phyloP scores from a whole-genome alignment of 2,797 vertebrate genomes.

The Syngnathus acus region DNA sequence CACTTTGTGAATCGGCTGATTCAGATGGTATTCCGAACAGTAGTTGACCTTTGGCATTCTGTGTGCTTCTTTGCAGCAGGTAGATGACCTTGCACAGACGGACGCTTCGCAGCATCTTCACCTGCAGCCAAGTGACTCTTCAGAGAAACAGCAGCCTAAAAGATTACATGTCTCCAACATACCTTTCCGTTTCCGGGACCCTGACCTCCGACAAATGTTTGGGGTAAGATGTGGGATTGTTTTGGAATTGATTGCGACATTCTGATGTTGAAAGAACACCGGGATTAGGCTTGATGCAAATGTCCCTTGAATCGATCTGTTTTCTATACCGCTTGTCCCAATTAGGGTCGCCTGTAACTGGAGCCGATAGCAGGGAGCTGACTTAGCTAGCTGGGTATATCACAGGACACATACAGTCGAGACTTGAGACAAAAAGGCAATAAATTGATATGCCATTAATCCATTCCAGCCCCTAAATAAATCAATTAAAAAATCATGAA shows the following conservation, averaged over 20 bases:
- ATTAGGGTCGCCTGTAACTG: no score
- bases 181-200: slow-evolving; percentile 92
- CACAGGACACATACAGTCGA: no score
- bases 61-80: slow-evolving; percentile 66
- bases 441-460: no score
- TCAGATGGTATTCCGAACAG: not conserved
- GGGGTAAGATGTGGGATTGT: slow-evolving; percentile 72
- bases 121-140: slow-evolving; percentile 73
- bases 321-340: no score
- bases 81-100: slow-evolving; percentile 83
- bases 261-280: no score
- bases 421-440: no score
- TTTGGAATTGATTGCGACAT: not conserved
- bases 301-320: no score
- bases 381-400: no score
- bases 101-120: slow-evolving; percentile 80
- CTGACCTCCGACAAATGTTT: slow-evolving; percentile 92
- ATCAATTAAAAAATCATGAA: no score
- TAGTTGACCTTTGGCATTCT: slow-evolving; percentile 22
- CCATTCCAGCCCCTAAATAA: no score
- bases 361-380: no score
- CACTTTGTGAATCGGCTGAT: not conserved
- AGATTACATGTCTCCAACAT: slow-evolving; percentile 93
- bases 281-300: no score
- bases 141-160: slow-evolving; percentile 91